Evolutionary conservation across 1,140 invertebrate species (phyloP), one percentile per base, ranked within the genome.

Genomic region (Bathynomus jamesi): DNA sequence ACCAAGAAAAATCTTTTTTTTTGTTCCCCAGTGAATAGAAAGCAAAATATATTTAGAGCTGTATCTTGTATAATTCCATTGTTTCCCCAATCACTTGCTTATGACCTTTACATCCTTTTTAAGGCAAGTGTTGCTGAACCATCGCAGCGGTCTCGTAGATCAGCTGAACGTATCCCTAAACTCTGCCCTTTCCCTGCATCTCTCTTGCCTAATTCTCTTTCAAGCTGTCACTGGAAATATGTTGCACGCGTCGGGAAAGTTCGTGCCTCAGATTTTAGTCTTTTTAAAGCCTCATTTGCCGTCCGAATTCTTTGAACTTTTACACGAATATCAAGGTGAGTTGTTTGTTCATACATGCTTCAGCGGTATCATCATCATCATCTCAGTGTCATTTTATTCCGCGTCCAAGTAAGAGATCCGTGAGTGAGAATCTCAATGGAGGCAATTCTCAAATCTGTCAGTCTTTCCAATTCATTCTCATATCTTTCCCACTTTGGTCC

Each of bases 231-330:
- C 90, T 13, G 77, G 75, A 2, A 60, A 73, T 77, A 91, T 95
- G 82, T 78, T 98, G 17, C 92, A 97, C 80, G 92, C 92, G 11
- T 95, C 94, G 28, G 95, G 95, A 0, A 89, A 92, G 81, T 93
- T 94, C 83, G 91, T 98, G 3, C 89, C 93, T 0, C 84, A 87
- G 25, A 87, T 98, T 73, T 82, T 97, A 25, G 78, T 83, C 1
- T 90, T 88, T 81, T 84, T 98, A 13, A 87, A 90, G 73, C 82
- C 84, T 27, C 85, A 88, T 71, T 80, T 96, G 28, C 85, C 86
- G 71, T 81, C 84, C 24, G 86, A 90, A 3, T 85, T 89, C 62
- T 85, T 86, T 79, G 78, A 84, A 10, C 79, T 86, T 53, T 82
- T 96, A 3, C 84, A 86, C 21, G 83, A 84, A 65, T 94, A 90